These are phyloP conservation scores for Torymus auratus DNA, from an alignment of 2,888 invertebrate species.

Conservation along the genomic window DNA sequence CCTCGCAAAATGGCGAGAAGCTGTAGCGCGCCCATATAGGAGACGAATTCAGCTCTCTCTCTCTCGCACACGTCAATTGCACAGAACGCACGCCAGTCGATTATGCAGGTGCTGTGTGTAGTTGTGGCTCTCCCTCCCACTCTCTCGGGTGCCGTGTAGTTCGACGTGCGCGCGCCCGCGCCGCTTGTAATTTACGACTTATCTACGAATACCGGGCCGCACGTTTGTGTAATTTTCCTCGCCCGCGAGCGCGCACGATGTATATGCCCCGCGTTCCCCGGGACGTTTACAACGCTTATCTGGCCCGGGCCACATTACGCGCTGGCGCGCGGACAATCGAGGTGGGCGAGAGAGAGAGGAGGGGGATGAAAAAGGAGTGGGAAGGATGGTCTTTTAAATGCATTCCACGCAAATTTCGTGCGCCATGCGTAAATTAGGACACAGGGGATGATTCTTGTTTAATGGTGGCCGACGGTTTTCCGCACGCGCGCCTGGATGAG, in stretches of 20 bases:
- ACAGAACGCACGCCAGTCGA: not conserved
- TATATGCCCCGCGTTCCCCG: not conserved
- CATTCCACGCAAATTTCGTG: constrained; percentile 9
- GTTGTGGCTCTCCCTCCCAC: too few relatives aligned
- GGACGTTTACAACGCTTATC: constrained; percentile 7
- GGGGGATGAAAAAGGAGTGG: too few relatives aligned
- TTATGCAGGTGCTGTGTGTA: not conserved
- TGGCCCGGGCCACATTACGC: too few relatives aligned
- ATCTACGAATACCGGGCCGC: constrained; percentile 13
- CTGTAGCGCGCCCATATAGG: too few relatives aligned
- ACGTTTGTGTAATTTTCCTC: constrained; percentile 36
- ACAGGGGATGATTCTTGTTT: constrained; percentile 23
- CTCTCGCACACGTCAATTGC: not conserved
- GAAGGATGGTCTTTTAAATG: constrained; percentile 31
- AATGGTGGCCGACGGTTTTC: constrained; percentile 12
- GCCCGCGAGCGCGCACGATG: not conserved
- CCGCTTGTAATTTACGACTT: constrained; percentile 51
- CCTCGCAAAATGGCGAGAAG: too few relatives aligned
- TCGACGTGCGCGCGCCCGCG: not conserved
- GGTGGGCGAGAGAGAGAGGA: too few relatives aligned
- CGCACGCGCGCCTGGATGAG: not conserved
- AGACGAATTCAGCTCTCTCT: too few relatives aligned
- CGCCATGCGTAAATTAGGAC: constrained; percentile 20
- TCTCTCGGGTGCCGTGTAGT: too few relatives aligned
- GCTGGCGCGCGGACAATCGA: too few relatives aligned